These are phyloP conservation scores for Atta colombica DNA, from an alignment of 1,140 invertebrate species.

Conservation along the genomic window DNA sequence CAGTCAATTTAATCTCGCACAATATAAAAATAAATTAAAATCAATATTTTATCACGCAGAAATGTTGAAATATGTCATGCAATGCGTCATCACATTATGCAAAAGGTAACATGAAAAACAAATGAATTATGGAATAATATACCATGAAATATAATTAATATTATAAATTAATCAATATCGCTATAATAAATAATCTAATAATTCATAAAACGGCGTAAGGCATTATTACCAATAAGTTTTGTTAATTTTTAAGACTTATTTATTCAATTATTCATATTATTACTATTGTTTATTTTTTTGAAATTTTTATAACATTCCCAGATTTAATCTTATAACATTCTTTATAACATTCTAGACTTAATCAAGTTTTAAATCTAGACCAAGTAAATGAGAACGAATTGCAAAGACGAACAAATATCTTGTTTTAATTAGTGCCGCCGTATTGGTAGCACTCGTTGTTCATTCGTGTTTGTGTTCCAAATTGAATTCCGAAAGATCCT, in stretches of 20 bases:
- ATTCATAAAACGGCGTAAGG: not conserved
- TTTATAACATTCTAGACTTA: not conserved
- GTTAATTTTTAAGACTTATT: not conserved
- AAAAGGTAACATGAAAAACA: not conserved
- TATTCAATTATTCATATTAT: slow-evolving; percentile 9
- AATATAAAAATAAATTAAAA: slow-evolving; percentile 50
- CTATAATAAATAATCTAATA: not conserved
- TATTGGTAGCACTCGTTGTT: not conserved
- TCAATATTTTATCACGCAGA: slow-evolving; percentile 47
- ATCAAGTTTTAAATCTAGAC: not conserved
- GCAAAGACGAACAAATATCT: not conserved
- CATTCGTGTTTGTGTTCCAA: not conserved
- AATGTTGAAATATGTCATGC: slow-evolving; percentile 37
- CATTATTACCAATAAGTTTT: not conserved
- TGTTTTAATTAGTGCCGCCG: not conserved
- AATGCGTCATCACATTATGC: not conserved
- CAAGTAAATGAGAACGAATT: not conserved
- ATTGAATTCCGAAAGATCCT: not conserved
- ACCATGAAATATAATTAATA: slow-evolving; percentile 2
- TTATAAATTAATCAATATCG: slow-evolving; percentile 19
- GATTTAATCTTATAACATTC: not conserved
- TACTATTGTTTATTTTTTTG: not conserved
- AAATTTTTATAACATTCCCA: not conserved
- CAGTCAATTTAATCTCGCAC: slow-evolving; percentile 46
- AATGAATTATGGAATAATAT: slow-evolving; percentile 43